Conservation (phyloP, 2,113 vertebrate species). For the Spilogale gracilis region DNA sequence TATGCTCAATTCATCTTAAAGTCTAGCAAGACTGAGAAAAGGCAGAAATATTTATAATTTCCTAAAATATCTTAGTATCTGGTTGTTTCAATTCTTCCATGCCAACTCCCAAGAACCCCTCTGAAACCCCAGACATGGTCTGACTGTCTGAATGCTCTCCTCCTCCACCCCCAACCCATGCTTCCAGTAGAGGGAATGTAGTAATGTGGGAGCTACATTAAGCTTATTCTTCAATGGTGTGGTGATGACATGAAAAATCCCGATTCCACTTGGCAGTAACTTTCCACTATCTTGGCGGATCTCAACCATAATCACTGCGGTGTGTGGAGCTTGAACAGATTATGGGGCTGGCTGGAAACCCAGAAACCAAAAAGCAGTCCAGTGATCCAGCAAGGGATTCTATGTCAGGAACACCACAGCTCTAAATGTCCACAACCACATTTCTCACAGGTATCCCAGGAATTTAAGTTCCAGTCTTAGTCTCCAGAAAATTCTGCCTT, state of each 20-base stretch:
- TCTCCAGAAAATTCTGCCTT: constrained; percentile 41
- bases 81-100: neutral
- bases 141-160: neutral
- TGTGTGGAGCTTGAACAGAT: constrained; percentile 63
- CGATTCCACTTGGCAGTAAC: constrained; percentile 66
- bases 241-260: constrained; percentile 30
- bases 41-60: neutral
- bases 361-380: constrained; percentile 64
- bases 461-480: constrained; percentile 50
- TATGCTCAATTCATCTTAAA: neutral
- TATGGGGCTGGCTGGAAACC: constrained; percentile 61
- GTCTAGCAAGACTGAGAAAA: neutral
- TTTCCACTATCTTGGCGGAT: constrained; percentile 52
- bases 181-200: neutral
- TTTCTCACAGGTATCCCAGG: constrained; percentile 55
- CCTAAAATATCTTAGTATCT: neutral
- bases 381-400: constrained; percentile 55
- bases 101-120: neutral
- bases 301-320: constrained; percentile 60
- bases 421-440: constrained; percentile 22
- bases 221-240: neutral
- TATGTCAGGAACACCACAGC: constrained; percentile 10
- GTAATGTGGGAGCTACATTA: neutral
- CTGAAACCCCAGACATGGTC: neutral
- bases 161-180: neutral